Base-by-base conservation (phyloP, 2,113 vertebrate genomes). In the Strix aluco region DNA sequence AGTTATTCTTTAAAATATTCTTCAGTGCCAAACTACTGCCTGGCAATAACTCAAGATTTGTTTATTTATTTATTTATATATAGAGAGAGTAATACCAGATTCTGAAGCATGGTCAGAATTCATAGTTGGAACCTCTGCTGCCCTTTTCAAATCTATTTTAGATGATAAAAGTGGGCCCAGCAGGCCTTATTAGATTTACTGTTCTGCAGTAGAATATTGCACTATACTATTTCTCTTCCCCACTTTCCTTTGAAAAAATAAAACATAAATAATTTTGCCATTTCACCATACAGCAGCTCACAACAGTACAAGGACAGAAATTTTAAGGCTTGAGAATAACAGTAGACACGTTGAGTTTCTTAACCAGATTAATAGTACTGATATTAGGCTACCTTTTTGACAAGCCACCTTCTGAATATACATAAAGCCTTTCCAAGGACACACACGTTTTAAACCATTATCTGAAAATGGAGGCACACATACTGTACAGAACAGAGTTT, bases 131-230 rank as follows among this genome's bases (percentile, higher is more conserved):
- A 85, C 81, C 38, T 92, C 32, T 66, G 63, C 82, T 96, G 73
- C 85, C 81, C 86, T 94, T 95, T 97, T 91, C 88, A 95, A 96
- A 97, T 86, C 91, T 96, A 95, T 92, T 95, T 97, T 54, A 90
- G 72, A 86, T 92, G 58, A 95, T 88, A 96, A 91, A 96, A 97
- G 75, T 73, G 46, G 84, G 67, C 94, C 82, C 88, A 96, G 93
- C 61, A 97, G 91, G 30, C 90, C 92, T 96, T 92, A 97, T 79
- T 96, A 86, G 86, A 95, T 96, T 96, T 96, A 97, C 55, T 92
- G 51, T 88, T 86, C 81, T 52, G 44, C n/a, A 54, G 58, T 34
- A 75, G 86, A 96, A 90, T 59, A 92, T 69, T 73, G 80, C 34
- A 89, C 36, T 57, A 66, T 9, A 83, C 62, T 91, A 93, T 83